Conservation (phyloP, 1,140 invertebrate genomes). For the Drosophila pseudoobscura region DNA sequence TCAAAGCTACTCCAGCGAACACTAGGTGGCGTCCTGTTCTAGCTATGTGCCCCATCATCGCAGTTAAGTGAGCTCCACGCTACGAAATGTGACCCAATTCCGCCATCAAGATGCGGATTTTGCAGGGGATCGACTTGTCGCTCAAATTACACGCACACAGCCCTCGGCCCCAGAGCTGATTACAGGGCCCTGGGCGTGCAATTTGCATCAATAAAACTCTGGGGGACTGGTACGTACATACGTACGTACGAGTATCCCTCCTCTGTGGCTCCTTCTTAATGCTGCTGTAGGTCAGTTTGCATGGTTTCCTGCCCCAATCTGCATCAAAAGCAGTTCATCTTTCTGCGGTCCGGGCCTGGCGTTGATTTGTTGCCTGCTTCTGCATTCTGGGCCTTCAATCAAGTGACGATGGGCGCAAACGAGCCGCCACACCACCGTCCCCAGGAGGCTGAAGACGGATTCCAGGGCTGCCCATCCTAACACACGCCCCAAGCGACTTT, state of each 20-base stretch:
- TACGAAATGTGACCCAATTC: constrained; percentile 68
- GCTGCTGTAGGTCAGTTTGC: constrained; percentile 78
- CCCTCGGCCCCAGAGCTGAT: constrained; percentile 58
- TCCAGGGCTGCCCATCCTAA: constrained; percentile 39
- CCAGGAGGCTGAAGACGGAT: constrained; percentile 32
- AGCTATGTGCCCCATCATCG: constrained; percentile 62
- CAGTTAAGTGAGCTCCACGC: constrained; percentile 64
- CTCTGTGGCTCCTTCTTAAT: constrained; percentile 14
- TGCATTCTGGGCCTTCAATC: constrained; percentile 71
- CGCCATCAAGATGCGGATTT: constrained; percentile 46
- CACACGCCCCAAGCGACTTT: constrained; percentile 60
- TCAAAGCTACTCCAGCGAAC: constrained; percentile 39
- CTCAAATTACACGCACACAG: constrained; percentile 76
- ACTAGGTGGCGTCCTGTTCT: constrained; percentile 56
- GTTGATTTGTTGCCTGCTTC: constrained; percentile 79
- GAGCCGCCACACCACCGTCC: constrained; percentile 27
- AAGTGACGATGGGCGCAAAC: constrained; percentile 75
- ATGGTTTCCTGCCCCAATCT: neutral
- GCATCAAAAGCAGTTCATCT: constrained; percentile 50
- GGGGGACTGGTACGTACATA: constrained; percentile 32
- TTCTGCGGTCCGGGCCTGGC: constrained; percentile 29
- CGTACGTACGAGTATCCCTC: constrained; percentile 7
- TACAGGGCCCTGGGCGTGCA: constrained; percentile 71
- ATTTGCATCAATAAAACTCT: constrained; percentile 79
- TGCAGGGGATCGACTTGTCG: constrained; percentile 61